These are phyloP conservation scores for Dinomys branickii DNA, from an alignment of 2,113 vertebrate species.

Conservation along the genomic window DNA sequence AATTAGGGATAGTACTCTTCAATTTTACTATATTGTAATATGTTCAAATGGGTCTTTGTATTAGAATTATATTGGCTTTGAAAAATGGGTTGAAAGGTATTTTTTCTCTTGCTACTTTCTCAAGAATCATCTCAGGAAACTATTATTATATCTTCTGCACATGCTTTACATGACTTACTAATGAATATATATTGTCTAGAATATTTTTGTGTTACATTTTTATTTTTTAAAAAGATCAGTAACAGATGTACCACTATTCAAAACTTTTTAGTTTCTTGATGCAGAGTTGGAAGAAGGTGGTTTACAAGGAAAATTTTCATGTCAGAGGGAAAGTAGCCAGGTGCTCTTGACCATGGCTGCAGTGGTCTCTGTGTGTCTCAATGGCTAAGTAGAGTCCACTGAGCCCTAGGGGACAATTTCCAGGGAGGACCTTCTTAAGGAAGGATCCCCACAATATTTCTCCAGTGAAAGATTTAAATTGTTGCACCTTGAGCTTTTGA, in stretches of 20 bases:
- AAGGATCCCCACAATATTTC: not conserved
- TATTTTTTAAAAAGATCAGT: not conserved
- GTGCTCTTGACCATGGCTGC: not conserved
- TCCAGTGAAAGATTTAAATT: not conserved
- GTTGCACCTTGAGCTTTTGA: not conserved
- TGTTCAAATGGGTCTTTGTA: not conserved
- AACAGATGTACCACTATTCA: not conserved
- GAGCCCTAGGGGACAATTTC: not conserved
- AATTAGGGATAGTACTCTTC: not conserved
- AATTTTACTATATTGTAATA: not conserved
- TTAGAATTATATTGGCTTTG: not conserved
- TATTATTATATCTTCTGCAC: not conserved
- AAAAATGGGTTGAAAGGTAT: not conserved
- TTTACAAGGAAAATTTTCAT: constrained; percentile 10
- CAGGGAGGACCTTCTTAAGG: not conserved
- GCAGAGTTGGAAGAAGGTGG: not conserved
- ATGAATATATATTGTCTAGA: not conserved
- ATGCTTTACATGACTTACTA: not conserved
- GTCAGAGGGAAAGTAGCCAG: not conserved
- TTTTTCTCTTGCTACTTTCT: not conserved
- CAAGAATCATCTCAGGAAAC: not conserved
- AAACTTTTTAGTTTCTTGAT: not conserved
- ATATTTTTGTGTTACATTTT: not conserved
- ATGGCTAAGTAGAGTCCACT: not conserved
- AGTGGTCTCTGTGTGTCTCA: not conserved